A percentile compares a stretch with the other conserved stretches of the same genome.
Evolutionary conservation across 2,797 vertebrate species (phyloP).

Genomic region (Phylloscopus collybita): DNA sequence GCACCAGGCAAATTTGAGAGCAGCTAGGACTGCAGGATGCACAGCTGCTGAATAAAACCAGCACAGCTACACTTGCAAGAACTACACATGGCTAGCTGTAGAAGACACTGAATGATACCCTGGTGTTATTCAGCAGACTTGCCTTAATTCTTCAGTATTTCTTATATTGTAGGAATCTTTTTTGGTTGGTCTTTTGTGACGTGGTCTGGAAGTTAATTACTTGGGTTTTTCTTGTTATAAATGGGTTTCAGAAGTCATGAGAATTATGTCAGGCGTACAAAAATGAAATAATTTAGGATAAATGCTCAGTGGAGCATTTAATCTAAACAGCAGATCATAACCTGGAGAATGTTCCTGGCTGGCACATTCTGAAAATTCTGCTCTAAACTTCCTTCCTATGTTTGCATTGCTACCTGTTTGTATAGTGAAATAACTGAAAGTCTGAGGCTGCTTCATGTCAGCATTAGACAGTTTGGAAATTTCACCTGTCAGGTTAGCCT

Average conservation of each 20-base stretch:
- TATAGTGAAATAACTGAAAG: background rate
- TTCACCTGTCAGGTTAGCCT: background rate
- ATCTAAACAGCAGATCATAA: background rate
- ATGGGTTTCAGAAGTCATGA: background rate
- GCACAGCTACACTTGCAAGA: background rate
- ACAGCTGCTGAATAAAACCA: conserved; percentile 36
- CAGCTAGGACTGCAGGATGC: background rate
- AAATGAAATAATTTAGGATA: background rate
- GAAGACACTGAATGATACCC: conserved; percentile 39
- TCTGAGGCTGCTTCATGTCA: background rate
- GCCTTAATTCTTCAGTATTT: background rate
- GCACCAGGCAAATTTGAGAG: background rate
- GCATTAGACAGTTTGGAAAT: background rate
- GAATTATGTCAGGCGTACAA: background rate
- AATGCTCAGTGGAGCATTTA: background rate
- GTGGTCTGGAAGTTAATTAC: background rate
- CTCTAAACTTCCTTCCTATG: background rate
- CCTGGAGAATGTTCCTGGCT: background rate
- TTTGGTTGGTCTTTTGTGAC: background rate
- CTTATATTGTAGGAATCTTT: background rate
- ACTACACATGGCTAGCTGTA: background rate
- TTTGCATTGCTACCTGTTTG: background rate
- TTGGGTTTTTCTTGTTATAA: background rate
- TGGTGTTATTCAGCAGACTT: conserved; percentile 11
- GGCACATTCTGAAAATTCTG: background rate